Base-by-base conservation (phyloP, 1,140 invertebrate genomes). In the Ephestia elutella region DNA sequence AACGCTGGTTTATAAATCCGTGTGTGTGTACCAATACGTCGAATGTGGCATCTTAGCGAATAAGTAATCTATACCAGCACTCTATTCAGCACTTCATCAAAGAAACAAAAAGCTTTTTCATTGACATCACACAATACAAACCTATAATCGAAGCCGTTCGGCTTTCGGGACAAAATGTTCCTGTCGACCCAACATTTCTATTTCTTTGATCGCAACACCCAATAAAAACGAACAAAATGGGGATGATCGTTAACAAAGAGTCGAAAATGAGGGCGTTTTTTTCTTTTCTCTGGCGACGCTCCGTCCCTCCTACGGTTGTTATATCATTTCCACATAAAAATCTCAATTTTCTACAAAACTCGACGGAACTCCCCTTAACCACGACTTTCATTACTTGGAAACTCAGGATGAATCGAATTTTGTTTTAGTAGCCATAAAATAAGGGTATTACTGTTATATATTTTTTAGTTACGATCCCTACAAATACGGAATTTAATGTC, bases 381-480 rank as follows among this genome's bases (percentile, higher is more conserved):
- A 7, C 13, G 38, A 44, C 30, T 44, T 44, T 44, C 38, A 44
- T 44, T 44, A 44, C 38, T 44, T 44, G 10, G 38, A 44, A 44
- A 44, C 38, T 44, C 38, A 15, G 38, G 15, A 44, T 44, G 38
- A 44, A 44, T 44, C n/a, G 38, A 44, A 44, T 44, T 44, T 44
- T 44, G 38, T 44, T 44, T 44, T 44, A 44, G 38, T 44, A 44
- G 38, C 38, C n/a, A 44, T 44, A 44, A 44, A 44, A 44, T 44
- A 5, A 15, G 38, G 38, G 38, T 15, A 44, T 44, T 44, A 44
- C 38, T n/a, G 38, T 4, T 44, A 44, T 44, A 44, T 44, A 44
- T 44, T 44, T 44, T 44, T 15, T 44, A 44, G 38, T 44, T 44
- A 44, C 38, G 38, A 44, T 44, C 38, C 15, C n/a, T 15, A 15